Evolutionary conservation across 2,888 invertebrate species (phyloP).

Genomic region (Dorcus hopei): DNA sequence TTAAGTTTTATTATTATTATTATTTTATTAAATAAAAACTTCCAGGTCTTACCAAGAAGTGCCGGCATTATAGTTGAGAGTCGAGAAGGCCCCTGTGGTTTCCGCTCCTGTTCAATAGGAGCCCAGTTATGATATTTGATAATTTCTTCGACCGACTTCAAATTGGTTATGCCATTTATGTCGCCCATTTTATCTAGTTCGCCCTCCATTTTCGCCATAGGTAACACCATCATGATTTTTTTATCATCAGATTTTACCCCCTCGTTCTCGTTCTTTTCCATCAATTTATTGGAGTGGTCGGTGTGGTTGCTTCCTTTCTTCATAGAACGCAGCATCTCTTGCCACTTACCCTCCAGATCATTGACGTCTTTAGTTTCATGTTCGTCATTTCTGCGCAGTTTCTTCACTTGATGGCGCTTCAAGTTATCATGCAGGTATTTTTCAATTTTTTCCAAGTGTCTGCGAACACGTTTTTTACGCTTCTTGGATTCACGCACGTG

Average conservation of each 20-base stretch:
- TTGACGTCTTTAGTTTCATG: no score
- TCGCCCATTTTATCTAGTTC: background rate
- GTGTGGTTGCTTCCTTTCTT: no score
- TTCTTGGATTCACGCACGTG: background rate
- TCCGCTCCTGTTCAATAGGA: background rate
- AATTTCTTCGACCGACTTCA: background rate
- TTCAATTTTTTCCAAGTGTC: background rate
- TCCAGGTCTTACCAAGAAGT: slow-evolving; percentile 16
- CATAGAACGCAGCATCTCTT: no score
- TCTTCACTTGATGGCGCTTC: no score
- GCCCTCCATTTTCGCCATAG: no score
- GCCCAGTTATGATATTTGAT: background rate
- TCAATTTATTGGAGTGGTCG: no score
- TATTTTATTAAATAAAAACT: background rate
- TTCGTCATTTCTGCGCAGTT: no score
- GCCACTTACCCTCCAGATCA: no score
- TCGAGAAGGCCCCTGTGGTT: slow-evolving; percentile 4
- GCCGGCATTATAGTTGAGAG: slow-evolving; percentile 20
- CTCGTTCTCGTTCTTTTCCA: no score
- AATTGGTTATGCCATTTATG: background rate
- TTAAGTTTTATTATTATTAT: background rate
- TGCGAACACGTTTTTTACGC: slow-evolving; percentile 5
- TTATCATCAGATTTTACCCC: no score
- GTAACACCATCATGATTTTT: no score
- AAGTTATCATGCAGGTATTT: no score